Conservation (phyloP, 2,888 invertebrate genomes). For the Torymus texanus region DNA sequence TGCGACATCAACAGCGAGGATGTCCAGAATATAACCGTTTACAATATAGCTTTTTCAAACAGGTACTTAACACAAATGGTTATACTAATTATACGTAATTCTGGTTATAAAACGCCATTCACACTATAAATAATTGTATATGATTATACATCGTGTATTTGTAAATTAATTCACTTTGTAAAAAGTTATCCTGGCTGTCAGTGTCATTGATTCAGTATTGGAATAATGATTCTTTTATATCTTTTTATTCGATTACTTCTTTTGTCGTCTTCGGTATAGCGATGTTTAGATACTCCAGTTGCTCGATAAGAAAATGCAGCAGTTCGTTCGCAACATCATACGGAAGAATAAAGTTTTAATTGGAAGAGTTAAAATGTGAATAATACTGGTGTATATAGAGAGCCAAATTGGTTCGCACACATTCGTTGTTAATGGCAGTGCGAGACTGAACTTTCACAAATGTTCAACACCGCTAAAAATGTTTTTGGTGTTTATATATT, state of each 20-base stretch:
- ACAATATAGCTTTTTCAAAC: conserved; percentile 31
- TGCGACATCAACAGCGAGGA: conserved; percentile 26
- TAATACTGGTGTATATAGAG: conserved; percentile 15
- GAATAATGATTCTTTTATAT: conserved; percentile 17
- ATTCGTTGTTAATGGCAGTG: conserved; percentile 41
- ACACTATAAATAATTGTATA: conserved; percentile 27
- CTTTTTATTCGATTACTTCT: background rate
- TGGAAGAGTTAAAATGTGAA: conserved; percentile 3
- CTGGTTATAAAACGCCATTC: conserved; percentile 15
- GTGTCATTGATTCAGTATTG: background rate
- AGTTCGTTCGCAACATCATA: conserved; percentile 2
- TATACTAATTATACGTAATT: conserved; percentile 24
- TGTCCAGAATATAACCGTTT: background rate
- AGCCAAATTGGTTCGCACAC: conserved; percentile 4
- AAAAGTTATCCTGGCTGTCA: conserved; percentile 10
- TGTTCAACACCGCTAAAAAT: background rate
- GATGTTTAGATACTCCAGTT: background rate
- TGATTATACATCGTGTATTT: background rate
- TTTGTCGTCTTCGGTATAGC: background rate
- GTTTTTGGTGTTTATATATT: conserved; percentile 6
- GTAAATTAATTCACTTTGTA: conserved; percentile 24
- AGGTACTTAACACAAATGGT: conserved; percentile 42
- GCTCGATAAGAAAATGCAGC: conserved; percentile 31
- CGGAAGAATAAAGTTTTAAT: conserved; percentile 32
- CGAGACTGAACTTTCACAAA: conserved; percentile 9